These are phyloP conservation scores for Hippocampus kuda DNA, from an alignment of 2,797 vertebrate genomes.

Conservation along the genomic window DNA sequence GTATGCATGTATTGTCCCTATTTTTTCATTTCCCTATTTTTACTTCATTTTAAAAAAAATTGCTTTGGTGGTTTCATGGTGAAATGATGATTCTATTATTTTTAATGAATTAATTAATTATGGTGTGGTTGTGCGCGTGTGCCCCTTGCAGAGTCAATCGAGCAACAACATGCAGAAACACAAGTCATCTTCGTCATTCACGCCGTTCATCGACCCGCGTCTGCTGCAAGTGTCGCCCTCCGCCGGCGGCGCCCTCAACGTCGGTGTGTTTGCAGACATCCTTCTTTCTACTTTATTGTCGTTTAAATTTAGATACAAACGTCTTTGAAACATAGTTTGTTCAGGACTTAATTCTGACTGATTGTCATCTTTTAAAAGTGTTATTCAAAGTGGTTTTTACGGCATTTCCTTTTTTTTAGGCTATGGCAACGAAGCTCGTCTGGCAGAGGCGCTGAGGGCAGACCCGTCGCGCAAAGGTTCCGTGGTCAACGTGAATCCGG, in stretches of 20 bases:
- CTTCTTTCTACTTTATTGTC: no score
- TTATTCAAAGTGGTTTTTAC: not conserved
- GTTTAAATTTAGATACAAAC: no score
- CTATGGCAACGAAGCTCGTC: slow-evolving; percentile 84
- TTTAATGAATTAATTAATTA: not conserved
- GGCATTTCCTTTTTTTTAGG: slow-evolving; percentile 50
- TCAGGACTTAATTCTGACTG: not conserved
- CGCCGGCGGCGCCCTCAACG: slow-evolving; percentile 89
- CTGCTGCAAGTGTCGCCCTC: slow-evolving; percentile 97
- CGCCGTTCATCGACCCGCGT: slow-evolving; percentile 96
- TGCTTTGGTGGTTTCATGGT: no score
- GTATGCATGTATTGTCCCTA: not conserved
- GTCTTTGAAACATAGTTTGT: no score
- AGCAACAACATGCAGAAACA: slow-evolving; percentile 99
- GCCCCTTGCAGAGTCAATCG: slow-evolving; percentile 78
- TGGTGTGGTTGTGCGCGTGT: not conserved
- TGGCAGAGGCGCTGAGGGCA: slow-evolving; percentile 87
- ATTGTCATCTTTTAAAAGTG: not conserved
- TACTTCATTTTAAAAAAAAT: not conserved
- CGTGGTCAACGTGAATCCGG: slow-evolving; percentile 96
- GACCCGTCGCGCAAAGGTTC: slow-evolving; percentile 93
- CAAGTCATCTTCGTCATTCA: slow-evolving; percentile 99
- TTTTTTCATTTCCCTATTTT: no score
- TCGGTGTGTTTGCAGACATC: slow-evolving; percentile 70
- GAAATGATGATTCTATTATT: not conserved